These are phyloP conservation scores for Phrynocephalus vlangalii DNA, from an alignment of 2,797 vertebrate genomes.

Conservation along the genomic window DNA sequence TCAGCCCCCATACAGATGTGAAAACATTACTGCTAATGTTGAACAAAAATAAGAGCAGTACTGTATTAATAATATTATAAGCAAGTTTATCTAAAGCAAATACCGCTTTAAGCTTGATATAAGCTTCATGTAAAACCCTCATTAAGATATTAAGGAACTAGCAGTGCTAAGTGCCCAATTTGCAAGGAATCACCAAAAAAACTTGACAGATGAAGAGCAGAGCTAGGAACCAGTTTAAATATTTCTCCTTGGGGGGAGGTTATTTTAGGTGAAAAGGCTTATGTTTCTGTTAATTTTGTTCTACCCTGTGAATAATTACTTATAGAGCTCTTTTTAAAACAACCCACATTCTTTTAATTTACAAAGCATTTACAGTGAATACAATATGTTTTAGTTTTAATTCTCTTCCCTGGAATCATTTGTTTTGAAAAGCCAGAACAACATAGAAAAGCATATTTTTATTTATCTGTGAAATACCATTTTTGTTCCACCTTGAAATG, in stretches of 20 bases:
- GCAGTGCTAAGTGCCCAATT: background rate
- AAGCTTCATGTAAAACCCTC: background rate
- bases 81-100: background rate
- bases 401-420: background rate
- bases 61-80: background rate
- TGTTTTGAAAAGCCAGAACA: slow-evolving; percentile 34
- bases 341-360: slow-evolving; percentile 61
- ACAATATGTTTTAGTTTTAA: slow-evolving; percentile 4
- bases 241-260: background rate
- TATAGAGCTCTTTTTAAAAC: slow-evolving; percentile 33
- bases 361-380: slow-evolving; percentile 10
- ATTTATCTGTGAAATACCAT: slow-evolving; percentile 63
- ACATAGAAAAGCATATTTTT: slow-evolving; percentile 58
- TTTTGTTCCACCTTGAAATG: slow-evolving; percentile 66
- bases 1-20: background rate
- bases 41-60: background rate
- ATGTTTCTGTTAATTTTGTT: background rate
- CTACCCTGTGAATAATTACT: slow-evolving; percentile 16
- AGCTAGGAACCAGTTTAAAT: background rate
- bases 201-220: background rate
- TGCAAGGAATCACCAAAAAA: background rate
- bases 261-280: background rate
- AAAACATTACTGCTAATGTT: background rate
- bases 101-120: background rate
- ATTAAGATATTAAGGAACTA: background rate